These are phyloP conservation scores for Ochropleura plecta DNA, from an alignment of 2,888 invertebrate genomes.

Conservation along the genomic window DNA sequence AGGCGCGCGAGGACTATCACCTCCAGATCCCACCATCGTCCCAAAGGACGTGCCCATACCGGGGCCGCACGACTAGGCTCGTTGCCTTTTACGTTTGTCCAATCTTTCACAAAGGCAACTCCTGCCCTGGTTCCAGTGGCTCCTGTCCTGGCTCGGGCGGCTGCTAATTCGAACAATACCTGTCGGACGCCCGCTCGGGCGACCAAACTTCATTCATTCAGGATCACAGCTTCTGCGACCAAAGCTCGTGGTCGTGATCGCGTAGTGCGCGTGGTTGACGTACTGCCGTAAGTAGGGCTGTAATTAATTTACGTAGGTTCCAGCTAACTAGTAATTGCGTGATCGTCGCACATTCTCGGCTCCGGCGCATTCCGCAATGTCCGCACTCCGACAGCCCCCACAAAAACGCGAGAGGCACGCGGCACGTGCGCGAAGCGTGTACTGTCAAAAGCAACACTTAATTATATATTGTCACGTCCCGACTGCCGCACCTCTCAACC, in stretches of 20 bases:
- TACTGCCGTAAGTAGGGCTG: no score
- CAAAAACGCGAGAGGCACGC: background rate
- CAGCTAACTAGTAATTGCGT: conserved; percentile 25
- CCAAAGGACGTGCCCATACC: no score
- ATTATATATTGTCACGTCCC: conserved; percentile 1
- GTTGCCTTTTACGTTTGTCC: background rate
- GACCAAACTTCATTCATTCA: no score
- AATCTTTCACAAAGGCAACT: background rate
- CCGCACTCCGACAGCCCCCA: background rate
- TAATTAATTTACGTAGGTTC: background rate
- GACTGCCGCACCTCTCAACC: conserved; percentile 6
- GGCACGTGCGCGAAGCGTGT: background rate
- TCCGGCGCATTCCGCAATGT: conserved; percentile 44
- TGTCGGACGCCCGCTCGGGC: no score
- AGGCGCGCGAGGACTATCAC: no score
- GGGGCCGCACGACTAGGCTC: no score
- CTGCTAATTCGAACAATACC: no score
- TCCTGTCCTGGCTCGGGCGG: no score
- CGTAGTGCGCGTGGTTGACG: no score
- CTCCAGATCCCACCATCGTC: no score
- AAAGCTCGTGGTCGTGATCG: background rate
- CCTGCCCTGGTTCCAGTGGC: no score
- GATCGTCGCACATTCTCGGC: conserved; percentile 29
- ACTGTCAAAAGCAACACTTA: conserved; percentile 6
- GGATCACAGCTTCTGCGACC: background rate